Evolutionary conservation across 2,888 invertebrate species (phyloP).

Genomic region (Antheraea yamamai): DNA sequence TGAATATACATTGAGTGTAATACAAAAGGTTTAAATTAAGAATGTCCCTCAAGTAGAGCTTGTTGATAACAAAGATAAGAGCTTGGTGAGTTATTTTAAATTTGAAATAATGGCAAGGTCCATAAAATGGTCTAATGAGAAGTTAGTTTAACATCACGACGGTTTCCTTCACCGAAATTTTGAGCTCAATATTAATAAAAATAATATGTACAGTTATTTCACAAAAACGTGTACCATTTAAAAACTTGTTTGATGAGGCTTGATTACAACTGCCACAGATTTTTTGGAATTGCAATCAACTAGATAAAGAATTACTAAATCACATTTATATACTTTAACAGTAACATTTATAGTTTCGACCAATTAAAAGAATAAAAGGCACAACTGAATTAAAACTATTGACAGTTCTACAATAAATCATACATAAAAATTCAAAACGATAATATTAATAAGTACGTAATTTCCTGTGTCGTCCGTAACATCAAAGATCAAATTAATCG

Average conservation of each 20-base stretch:
- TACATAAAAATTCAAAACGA: not conserved
- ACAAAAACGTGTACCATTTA: not conserved
- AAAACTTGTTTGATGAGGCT: not conserved
- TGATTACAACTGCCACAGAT: not conserved
- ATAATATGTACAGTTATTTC: not conserved
- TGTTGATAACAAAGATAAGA: not conserved
- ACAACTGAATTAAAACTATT: not conserved
- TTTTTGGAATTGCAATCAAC: not conserved
- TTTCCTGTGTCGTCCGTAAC: constrained; percentile 17
- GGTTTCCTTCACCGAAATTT: not conserved
- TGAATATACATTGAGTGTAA: not conserved
- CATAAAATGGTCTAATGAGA: not conserved
- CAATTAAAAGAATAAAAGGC: not conserved
- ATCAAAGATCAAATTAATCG: constrained; percentile 22
- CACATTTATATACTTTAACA: not conserved
- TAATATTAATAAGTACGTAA: constrained; percentile 17
- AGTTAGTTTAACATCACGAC: not conserved
- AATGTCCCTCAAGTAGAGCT: not conserved
- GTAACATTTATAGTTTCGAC: not conserved
- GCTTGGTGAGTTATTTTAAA: not conserved
- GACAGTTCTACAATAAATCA: not conserved
- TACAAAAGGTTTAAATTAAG: not conserved
- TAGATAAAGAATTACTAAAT: not conserved
- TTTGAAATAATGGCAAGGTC: not conserved
- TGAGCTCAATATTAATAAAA: not conserved